Evolutionary conservation across 1,140 invertebrate species (phyloP), one percentile per base, ranked within the genome.

Genomic region (Holcopasites calliopsidis): DNA sequence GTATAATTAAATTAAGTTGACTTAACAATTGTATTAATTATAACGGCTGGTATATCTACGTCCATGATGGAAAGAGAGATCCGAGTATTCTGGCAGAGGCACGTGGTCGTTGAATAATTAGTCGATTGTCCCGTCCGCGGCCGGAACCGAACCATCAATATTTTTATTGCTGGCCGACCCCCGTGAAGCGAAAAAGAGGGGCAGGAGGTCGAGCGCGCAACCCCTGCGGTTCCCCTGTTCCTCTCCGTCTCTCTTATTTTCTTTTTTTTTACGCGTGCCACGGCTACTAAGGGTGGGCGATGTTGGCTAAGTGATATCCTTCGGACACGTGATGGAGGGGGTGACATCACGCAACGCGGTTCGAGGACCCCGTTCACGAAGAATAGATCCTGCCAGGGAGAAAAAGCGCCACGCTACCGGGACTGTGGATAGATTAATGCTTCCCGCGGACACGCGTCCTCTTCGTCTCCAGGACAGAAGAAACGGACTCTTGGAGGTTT

Each of bases 81-180:
- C 47, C 35, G 68, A 76, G 82, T 79, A 82, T 85, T 79, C 81
- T 76, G 72, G 44, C 16, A 49, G 26, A 74, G 72, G 79, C 79
- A 78, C 73, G 82, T 80, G 84, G 77, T 85, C 60, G 70, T n/a
- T 80, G 88, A 88, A 89, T 89, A 89, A 89, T 89, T 89, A 89
- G 85, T 82, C 85, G 87, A 88, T 88, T 88, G 86, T 85, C 71
- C 85, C 84, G 79, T 84, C 76, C 82, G 76, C 82, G 82, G 69
- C 85, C 87, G 87, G 87, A 88, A 87, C 62, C 71, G 47, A 77
- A 87, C 85, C 85, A 88, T 88, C 87, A 88, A 88, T 88, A 88
- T 88, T 88, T 88, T 88, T 83, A 88, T 88, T 87, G 80, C 83
- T 33, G 62, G 23, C 49, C 71, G 54, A 57, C 54, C 75, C 69